These are phyloP conservation scores for Calephelis nemesis DNA, from an alignment of 1,140 invertebrate species.

Conservation along the genomic window DNA sequence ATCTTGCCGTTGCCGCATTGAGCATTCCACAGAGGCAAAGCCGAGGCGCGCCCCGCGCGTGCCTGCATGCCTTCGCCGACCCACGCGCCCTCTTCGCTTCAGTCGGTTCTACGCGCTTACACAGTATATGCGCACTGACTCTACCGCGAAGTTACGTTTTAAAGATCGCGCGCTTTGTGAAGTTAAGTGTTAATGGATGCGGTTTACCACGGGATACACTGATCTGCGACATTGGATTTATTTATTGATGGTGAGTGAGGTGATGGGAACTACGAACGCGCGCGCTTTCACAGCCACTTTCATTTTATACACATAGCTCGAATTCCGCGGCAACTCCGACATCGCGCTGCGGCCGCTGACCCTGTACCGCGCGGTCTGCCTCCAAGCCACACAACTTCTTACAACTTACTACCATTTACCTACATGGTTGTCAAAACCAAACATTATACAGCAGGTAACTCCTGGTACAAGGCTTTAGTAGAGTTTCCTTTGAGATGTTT, in stretches of 20 bases:
- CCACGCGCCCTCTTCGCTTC: conserved; percentile 67
- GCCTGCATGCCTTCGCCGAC: conserved; percentile 72
- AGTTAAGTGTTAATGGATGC: conserved; percentile 74
- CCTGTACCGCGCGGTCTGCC: conserved; percentile 68
- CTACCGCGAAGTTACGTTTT: conserved; percentile 35
- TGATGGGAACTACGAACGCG: conserved; percentile 56
- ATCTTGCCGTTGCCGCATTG: conserved; percentile 71
- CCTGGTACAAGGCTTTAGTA: neutral
- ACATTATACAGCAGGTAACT: conserved; percentile 18
- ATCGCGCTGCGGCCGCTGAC: conserved; percentile 71
- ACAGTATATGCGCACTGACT: conserved; percentile 50
- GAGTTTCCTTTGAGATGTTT: neutral
- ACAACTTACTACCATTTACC: conserved; percentile 15
- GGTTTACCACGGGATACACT: conserved; percentile 56
- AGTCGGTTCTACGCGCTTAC: conserved; percentile 63
- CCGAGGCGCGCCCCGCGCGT: conserved; percentile 70
- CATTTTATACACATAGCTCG: conserved; percentile 77
- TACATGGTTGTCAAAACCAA: neutral
- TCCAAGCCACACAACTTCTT: conserved; percentile 47
- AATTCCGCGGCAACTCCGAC: conserved; percentile 70
- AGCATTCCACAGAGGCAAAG: conserved; percentile 59
- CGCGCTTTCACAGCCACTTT: conserved; percentile 78
- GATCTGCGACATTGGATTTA: conserved; percentile 60
- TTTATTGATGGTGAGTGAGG: conserved; percentile 72
- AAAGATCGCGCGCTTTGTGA: conserved; percentile 57